Evolutionary conservation across 23 tunicate genomes (phyloP).

Genomic region (Halocynthia roretzi): DNA sequence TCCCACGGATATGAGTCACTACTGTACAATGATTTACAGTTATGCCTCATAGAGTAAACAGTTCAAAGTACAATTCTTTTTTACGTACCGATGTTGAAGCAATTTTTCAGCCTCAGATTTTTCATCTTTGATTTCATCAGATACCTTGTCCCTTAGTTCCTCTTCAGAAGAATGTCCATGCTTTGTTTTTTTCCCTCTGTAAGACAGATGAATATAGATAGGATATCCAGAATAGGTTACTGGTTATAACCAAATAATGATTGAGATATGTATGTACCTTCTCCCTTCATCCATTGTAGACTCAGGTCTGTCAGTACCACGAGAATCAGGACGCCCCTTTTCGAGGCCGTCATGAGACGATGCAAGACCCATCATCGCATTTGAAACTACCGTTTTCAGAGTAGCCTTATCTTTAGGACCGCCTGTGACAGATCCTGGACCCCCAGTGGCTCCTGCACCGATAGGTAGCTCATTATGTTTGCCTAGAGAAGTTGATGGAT

Average conservation of each 20-base stretch:
- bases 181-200: slow-evolving; percentile 36
- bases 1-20: no score
- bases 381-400: slow-evolving; percentile 46
- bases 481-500: no score
- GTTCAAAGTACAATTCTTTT: no score
- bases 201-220: no score
- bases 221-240: no score
- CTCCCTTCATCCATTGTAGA: slow-evolving; percentile 46
- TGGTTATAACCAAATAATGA: no score
- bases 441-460: no score
- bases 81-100: slow-evolving; percentile 28
- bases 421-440: no score
- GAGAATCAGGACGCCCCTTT: slow-evolving; percentile 69
- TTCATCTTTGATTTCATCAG: slow-evolving; percentile 61
- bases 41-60: no score
- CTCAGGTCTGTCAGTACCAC: slow-evolving; percentile 70
- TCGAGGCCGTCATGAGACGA: slow-evolving; percentile 44
- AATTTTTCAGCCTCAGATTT: slow-evolving; percentile 42
- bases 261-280: slow-evolving; percentile 27
- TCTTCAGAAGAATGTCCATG: slow-evolving; percentile 54
- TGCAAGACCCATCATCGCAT: slow-evolving; percentile 35
- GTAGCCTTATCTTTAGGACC: no score
- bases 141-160: slow-evolving; percentile 60
- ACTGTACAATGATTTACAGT: no score
- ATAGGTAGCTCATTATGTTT: no score